Percentiles rank a stretch among this genome's conserved stretches.
Evolutionary conservation across 2,797 vertebrate species (phyloP).

Genomic region (Vipera latastei): DNA sequence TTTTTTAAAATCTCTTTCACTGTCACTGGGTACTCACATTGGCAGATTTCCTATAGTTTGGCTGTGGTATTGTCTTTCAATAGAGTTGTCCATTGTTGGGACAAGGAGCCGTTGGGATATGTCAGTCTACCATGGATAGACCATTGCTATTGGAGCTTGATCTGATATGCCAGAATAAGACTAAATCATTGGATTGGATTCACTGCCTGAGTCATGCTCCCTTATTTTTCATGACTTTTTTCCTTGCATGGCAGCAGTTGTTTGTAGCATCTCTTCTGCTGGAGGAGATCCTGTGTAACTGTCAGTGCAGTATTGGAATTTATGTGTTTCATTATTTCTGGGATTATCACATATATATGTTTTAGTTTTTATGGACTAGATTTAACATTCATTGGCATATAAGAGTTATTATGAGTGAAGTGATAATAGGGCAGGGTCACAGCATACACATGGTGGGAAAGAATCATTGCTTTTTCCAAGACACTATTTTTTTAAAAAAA

Average conservation of each 20-base stretch:
- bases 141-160: background rate
- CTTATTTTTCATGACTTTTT: background rate
- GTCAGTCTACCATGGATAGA: background rate
- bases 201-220: background rate
- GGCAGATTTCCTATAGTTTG: no score
- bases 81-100: background rate
- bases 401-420: background rate
- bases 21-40: background rate
- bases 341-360: background rate
- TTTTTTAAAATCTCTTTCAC: background rate
- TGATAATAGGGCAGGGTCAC: background rate
- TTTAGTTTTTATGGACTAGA: background rate
- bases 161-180: background rate
- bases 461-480: background rate
- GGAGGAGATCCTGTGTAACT: background rate
- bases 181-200: background rate
- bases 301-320: background rate
- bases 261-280: background rate
- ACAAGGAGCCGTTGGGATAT: background rate
- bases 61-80: background rate
- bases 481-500: background rate
- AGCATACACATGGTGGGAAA: background rate
- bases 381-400: background rate
- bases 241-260: background rate
- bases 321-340: background rate